Base-by-base conservation (phyloP, 2,113 vertebrate species). In the Oostethus manadensis region DNA sequence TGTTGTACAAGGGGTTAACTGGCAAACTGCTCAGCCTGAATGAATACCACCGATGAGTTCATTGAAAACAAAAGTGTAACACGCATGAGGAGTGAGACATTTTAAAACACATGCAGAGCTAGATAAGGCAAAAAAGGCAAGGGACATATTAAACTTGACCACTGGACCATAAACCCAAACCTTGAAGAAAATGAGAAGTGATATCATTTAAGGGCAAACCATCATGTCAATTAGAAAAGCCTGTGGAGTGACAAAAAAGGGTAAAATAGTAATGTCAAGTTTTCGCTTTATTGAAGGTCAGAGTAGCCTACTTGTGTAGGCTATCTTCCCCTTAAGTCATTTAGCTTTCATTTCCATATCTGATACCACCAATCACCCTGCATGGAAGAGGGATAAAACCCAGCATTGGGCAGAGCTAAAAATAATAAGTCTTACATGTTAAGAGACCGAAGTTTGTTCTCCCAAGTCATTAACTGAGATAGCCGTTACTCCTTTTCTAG, bases 371-470 rank as follows among this genome's bases (percentile, higher is more conserved):
- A 87, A 89, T 82, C 72, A 80, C 80, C 82, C 70, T 84, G 81
- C 84, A 81, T 85, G 79, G 88, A 88, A 89, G 83, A 90, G 79
- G 86, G 84, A 87, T 88, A 91, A 42, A 88, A 85, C 88, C 85
- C 78, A 84, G 85, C 87, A 84, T 80, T 89, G 88, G 87, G 83
- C 84, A 56, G 74, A 79, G 88, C 88, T 92, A 92, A 92, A 91
- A 92, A 91, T 91, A 91, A 88, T 88, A 88, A 88, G 84, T 85
- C 84, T 89, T 85, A 77, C 83, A 91, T 90, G 89, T 91, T 89
- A 90, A 87, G 89, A 90, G 90, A 90, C 88, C 84, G 76, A 79
- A 84, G 87, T 87, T 89, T 88, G 87, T 90, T 90, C 89, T 92
- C 88, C 87, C 85, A 86, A 91, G 89, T 91, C 88, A 90, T 90